Evolutionary conservation across 2,888 invertebrate genomes (phyloP).

Genomic region (Drosophila yooni): DNA sequence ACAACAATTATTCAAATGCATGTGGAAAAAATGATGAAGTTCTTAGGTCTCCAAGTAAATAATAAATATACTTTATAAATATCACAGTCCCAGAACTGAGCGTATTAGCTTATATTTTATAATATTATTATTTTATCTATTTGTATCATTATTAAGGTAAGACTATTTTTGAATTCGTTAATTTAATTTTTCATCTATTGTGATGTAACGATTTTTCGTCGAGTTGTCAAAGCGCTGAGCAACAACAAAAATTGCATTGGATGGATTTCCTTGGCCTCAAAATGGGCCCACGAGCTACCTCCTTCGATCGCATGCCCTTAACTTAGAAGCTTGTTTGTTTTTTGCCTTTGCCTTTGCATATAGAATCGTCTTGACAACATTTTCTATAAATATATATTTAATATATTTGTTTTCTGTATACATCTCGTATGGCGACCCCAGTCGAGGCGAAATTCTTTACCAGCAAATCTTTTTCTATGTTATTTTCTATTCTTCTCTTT

Average conservation of each 20-base stretch:
- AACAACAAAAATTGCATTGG: constrained; percentile 24
- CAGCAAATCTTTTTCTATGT: constrained; percentile 58
- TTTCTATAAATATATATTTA: constrained; percentile 69
- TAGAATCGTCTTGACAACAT: constrained; percentile 65
- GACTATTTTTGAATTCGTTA: background rate
- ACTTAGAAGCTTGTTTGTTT: constrained; percentile 50
- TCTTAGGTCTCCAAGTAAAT: background rate
- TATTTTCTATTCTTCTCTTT: constrained; percentile 12
- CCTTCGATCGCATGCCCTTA: constrained; percentile 48
- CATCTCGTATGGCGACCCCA: constrained; percentile 68
- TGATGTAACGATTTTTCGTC: constrained; percentile 23
- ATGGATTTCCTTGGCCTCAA: constrained; percentile 54
- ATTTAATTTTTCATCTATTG: background rate
- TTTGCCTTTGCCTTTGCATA: constrained; percentile 35
- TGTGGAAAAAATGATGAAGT: background rate
- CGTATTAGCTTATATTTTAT: background rate
- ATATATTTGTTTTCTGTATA: constrained; percentile 38
- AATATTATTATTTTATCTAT: background rate
- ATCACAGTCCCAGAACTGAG: background rate
- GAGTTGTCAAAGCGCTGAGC: background rate
- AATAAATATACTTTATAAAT: background rate
- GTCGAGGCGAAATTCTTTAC: constrained; percentile 77
- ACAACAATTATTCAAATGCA: background rate
- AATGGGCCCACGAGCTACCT: constrained; percentile 12
- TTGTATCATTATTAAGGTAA: background rate